Evolutionary conservation across 2,113 vertebrate genomes (phyloP).

Genomic region (Microcebus ravelobensis): DNA sequence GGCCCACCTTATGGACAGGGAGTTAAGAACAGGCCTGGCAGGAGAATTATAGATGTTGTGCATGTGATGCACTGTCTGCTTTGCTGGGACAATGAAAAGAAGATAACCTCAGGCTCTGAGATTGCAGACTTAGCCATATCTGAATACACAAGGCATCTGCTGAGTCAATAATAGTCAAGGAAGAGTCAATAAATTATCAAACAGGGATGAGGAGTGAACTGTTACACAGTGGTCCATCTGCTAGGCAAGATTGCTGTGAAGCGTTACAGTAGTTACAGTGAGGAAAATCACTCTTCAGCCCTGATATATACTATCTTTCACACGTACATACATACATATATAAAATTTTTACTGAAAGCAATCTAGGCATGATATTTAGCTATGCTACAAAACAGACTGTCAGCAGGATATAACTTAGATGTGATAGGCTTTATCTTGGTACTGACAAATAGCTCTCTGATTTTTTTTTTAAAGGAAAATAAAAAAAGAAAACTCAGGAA

Average conservation of each 20-base stretch:
- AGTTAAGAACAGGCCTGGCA: not conserved
- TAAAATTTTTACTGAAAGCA: not conserved
- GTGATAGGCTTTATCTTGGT: not conserved
- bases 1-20: slow-evolving; percentile 31
- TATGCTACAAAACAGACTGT: slow-evolving; percentile 1
- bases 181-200: not conserved
- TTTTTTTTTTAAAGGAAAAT: not conserved
- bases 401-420: not conserved
- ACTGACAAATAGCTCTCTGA: slow-evolving; percentile 8
- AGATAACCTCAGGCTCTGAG: not conserved
- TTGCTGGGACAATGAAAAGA: not conserved
- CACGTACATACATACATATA: too few relatives aligned
- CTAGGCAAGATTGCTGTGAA: not conserved
- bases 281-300: not conserved
- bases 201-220: not conserved
- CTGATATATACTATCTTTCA: not conserved
- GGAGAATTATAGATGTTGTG: not conserved
- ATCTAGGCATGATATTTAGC: slow-evolving; percentile 34
- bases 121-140: not conserved
- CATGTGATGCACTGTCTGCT: not conserved
- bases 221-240: slow-evolving; percentile 42
- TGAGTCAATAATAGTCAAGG: not conserved
- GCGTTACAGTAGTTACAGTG: not conserved
- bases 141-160: slow-evolving; percentile 21
- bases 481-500: slow-evolving; percentile 26